These are phyloP conservation scores for Drosophila meridiana DNA, from an alignment of 2,888 invertebrate species.

Conservation along the genomic window DNA sequence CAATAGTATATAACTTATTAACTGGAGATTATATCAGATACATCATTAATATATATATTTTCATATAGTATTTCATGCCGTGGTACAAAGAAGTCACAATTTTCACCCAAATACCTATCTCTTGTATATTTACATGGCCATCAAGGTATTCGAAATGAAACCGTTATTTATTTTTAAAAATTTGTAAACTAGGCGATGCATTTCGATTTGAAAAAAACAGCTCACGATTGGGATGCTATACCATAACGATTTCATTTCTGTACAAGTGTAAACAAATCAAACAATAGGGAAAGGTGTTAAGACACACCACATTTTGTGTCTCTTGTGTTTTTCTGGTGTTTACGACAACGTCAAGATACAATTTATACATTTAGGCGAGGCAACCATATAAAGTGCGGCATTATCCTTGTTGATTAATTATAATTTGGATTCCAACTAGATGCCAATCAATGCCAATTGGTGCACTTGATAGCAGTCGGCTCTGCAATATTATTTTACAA, in stretches of 20 bases:
- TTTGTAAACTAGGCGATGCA: neutral
- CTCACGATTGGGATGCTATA: neutral
- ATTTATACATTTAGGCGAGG: slow-evolving; percentile 49
- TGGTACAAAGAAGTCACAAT: slow-evolving; percentile 8
- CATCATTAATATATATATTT: slow-evolving; percentile 5
- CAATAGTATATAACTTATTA: slow-evolving; percentile 38
- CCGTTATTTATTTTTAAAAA: slow-evolving; percentile 10
- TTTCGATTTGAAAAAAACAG: neutral
- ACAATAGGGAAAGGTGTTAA: neutral
- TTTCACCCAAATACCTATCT: slow-evolving; percentile 20
- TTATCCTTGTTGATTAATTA: slow-evolving; percentile 10
- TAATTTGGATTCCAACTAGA: slow-evolving; percentile 17
- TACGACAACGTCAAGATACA: slow-evolving; percentile 60
- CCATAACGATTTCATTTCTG: slow-evolving; percentile 18
- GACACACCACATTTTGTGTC: slow-evolving; percentile 7
- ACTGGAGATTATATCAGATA: slow-evolving; percentile 17
- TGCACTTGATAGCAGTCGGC: slow-evolving; percentile 72
- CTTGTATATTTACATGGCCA: slow-evolving; percentile 28
- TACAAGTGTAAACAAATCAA: slow-evolving; percentile 15
- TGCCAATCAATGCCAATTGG: slow-evolving; percentile 57
- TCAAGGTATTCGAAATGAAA: slow-evolving; percentile 12
- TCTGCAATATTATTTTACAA: slow-evolving; percentile 45
- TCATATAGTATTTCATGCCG: slow-evolving; percentile 38
- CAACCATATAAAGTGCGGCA: slow-evolving; percentile 67
- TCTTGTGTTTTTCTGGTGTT: slow-evolving; percentile 7